Base-by-base conservation (phyloP, 2,797 vertebrate species). In the Oreochromis mossambicus region DNA sequence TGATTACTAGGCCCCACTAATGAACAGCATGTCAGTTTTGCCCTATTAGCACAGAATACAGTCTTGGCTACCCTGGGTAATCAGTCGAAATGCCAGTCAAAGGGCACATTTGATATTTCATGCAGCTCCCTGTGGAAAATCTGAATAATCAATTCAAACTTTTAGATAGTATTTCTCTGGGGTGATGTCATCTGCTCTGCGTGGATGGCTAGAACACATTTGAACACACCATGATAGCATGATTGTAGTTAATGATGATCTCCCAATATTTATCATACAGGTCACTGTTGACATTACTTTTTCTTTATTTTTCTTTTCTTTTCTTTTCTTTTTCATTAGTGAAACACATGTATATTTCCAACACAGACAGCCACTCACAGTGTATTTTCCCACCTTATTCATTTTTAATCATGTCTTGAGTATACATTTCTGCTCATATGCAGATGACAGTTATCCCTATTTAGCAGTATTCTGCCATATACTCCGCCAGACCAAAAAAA, bases 41-140 rank as follows among this genome's bases (percentile, higher is more conserved):
- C 73, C 88, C 84, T 78, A 86, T 94, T 91, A 94, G 88, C 63
- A 55, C 79, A 90, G 81, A 90, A 92, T 91, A 90, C 79, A 83
- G 79, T 54, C 80, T 80, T 78, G 83, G 86, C 77, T 85, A 66
- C 78, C 77, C 70, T 10, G 41, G 82, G 63, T 90, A 93, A 93
- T 94, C 87, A 91, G 84, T 92, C 81, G 84, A 94, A 92, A 94
- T 92, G 91, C 83, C 92, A 93, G 90, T 93, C 88, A 91, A 94
- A 94, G 92, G 89, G 78, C 90, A 90, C 76, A 38, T 70, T 86
- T 89, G 88, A 92, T 88, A 92, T 92, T 92, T 92, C 78, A 91
- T 85, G 85, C 83, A 75, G 78, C 80, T 93, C 79, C 58, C 79
- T 21, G 52, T 79, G 70, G 86, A 91, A 91, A 79, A 92, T 80